Evolutionary conservation across 2,113 vertebrate species (phyloP).

Genomic region (Thalassarche chlororhynchos): DNA sequence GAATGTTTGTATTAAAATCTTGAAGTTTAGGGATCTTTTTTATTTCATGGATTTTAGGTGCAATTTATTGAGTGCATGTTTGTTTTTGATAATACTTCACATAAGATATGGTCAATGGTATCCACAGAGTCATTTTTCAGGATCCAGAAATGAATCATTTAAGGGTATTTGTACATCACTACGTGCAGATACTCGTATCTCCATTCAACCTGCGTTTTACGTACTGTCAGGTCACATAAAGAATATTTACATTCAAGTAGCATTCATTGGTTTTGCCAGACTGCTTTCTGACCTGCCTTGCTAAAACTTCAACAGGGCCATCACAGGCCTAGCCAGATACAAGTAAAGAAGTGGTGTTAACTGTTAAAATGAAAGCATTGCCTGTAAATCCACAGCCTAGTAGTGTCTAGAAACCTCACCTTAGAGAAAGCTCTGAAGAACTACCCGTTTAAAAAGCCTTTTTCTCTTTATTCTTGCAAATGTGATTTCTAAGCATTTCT

Average conservation of each 20-base stretch:
- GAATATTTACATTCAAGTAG: not conserved
- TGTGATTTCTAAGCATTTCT: not conserved
- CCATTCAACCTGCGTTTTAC: not conserved
- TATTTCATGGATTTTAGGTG: not conserved
- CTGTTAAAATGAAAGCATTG: not conserved
- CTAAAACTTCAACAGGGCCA: not conserved
- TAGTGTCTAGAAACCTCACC: not conserved
- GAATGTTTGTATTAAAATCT: not conserved
- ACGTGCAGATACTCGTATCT: rapidly evolving
- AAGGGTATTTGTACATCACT: not conserved
- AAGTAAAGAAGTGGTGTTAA: not conserved
- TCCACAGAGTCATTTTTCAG: not conserved
- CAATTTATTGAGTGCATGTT: not conserved
- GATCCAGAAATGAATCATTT: not conserved
- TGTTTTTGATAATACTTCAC: not conserved
- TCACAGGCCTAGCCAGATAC: not conserved
- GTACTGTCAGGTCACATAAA: not conserved
- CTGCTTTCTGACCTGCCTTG: not conserved
- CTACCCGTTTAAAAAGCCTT: not conserved
- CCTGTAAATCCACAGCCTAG: not conserved
- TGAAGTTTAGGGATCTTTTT: not conserved
- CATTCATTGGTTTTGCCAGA: not conserved
- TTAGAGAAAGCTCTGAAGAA: not conserved
- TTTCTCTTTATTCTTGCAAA: not conserved
- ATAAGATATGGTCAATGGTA: not conserved